Evolutionary conservation across 2,797 vertebrate genomes (phyloP).

Genomic region (Setipinna tenuifilis): DNA sequence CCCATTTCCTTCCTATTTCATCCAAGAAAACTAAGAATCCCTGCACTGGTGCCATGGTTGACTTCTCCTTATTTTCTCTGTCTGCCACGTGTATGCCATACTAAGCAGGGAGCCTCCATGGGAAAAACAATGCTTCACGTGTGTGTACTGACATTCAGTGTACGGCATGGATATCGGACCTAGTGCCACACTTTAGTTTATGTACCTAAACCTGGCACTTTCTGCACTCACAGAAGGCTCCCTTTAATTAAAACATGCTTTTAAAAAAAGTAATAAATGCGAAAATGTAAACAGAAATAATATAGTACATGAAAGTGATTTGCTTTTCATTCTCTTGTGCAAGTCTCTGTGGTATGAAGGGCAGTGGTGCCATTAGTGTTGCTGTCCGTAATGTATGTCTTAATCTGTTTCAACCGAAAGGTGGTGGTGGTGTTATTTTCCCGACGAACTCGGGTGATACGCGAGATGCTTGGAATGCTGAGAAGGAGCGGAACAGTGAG

Average conservation of each 20-base stretch:
- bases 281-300: slow-evolving; percentile 42
- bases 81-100: neutral
- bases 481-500: slow-evolving; percentile 40
- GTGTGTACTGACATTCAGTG: slow-evolving; percentile 16
- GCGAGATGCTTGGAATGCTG: slow-evolving; percentile 23
- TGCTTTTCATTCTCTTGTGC: slow-evolving; percentile 40
- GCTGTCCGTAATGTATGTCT: neutral
- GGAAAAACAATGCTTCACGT: slow-evolving; percentile 7
- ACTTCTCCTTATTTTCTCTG: slow-evolving; percentile 1
- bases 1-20: neutral
- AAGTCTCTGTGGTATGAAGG: slow-evolving; percentile 39
- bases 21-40: neutral
- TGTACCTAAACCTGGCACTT: slow-evolving; percentile 10
- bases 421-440: neutral
- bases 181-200: neutral
- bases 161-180: neutral
- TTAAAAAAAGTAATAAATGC: slow-evolving; percentile 30
- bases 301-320: slow-evolving; percentile 11
- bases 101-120: slow-evolving; percentile 6
- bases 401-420: no score
- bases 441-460: neutral
- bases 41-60: neutral
- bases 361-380: slow-evolving; percentile 37
- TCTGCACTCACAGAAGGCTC: neutral
- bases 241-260: slow-evolving; percentile 9